Conservation (phyloP, 2,888 invertebrate species). For the Acronicta alni region DNA sequence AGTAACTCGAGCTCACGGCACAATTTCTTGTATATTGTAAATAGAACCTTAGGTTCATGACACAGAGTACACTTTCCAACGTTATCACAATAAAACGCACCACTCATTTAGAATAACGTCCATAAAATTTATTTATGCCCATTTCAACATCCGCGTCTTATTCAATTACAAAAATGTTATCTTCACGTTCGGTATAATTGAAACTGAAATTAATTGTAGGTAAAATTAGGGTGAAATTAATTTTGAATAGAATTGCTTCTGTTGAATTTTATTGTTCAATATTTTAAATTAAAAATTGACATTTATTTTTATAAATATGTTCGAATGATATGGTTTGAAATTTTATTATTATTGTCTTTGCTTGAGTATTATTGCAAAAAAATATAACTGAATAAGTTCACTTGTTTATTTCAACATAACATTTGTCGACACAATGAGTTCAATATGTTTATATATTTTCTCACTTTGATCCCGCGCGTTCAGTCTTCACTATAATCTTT, state of each 20-base stretch:
- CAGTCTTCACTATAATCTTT: conserved; percentile 61
- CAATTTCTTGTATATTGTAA: conserved; percentile 11
- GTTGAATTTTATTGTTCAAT: not conserved
- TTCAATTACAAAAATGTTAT: conserved; percentile 25
- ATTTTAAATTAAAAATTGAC: conserved; percentile 44
- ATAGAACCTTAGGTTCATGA: conserved; percentile 11
- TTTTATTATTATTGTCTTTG: conserved; percentile 41
- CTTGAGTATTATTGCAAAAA: conserved; percentile 6
- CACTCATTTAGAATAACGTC: conserved; percentile 57
- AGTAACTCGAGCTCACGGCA: conserved; percentile 10
- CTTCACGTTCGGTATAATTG: conserved; percentile 16
- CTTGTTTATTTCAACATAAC: conserved; percentile 10
- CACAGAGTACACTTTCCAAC: conserved; percentile 39
- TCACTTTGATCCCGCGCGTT: conserved; percentile 58
- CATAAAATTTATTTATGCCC: conserved; percentile 46
- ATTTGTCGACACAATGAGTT: conserved; percentile 4
- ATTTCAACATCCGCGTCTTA: conserved; percentile 25
- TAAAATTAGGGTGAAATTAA: conserved; percentile 9
- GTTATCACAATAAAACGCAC: conserved; percentile 58
- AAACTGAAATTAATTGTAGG: conserved; percentile 14
- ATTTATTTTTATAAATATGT: conserved; percentile 21
- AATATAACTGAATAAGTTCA: conserved; percentile 7
- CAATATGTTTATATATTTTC: conserved; percentile 3
- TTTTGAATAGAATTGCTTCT: conserved; percentile 8
- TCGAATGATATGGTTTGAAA: conserved; percentile 48